These are phyloP conservation scores for Drosophila kanekoi DNA, from an alignment of 2,888 invertebrate species.

Conservation along the genomic window DNA sequence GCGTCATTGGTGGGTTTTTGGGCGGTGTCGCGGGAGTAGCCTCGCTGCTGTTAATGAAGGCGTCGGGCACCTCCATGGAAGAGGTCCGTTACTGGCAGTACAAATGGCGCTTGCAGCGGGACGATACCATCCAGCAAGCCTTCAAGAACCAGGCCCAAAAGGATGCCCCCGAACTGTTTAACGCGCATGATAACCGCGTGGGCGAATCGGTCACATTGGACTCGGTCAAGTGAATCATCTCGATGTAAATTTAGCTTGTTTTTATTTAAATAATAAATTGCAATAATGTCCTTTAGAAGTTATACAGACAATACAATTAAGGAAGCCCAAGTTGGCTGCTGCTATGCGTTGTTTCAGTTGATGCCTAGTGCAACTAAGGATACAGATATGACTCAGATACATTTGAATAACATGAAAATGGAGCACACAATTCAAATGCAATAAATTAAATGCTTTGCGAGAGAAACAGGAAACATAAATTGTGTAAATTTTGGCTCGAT, in stretches of 20 bases:
- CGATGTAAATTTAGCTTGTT: slow-evolving; percentile 42
- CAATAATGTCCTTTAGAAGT: slow-evolving; percentile 67
- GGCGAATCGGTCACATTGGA: slow-evolving; percentile 76
- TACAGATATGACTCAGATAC: slow-evolving; percentile 56
- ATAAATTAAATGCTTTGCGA: slow-evolving; percentile 76
- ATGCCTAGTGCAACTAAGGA: slow-evolving; percentile 63
- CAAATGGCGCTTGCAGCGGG: slow-evolving; percentile 85
- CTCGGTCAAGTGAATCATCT: slow-evolving; percentile 65
- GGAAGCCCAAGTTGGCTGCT: slow-evolving; percentile 72
- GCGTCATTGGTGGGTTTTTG: slow-evolving; percentile 87
- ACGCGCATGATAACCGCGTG: slow-evolving; percentile 77
- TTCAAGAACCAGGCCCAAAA: slow-evolving; percentile 67
- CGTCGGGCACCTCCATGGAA: slow-evolving; percentile 88
- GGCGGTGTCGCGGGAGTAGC: slow-evolving; percentile 87
- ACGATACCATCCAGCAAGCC: slow-evolving; percentile 82
- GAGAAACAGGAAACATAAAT: slow-evolving; percentile 37
- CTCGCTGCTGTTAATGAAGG: slow-evolving; percentile 86
- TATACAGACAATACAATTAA: slow-evolving; percentile 56
- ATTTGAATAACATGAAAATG: slow-evolving; percentile 44
- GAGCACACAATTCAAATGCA: slow-evolving; percentile 47
- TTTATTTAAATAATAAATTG: slow-evolving; percentile 77
- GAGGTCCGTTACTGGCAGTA: slow-evolving; percentile 88
- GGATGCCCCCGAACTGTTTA: slow-evolving; percentile 63
- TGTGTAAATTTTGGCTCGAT: slow-evolving; percentile 48
- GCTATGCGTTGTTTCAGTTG: slow-evolving; percentile 71